Evolutionary conservation across 2,888 invertebrate genomes (phyloP).

Genomic region (Stenodera caucasica): DNA sequence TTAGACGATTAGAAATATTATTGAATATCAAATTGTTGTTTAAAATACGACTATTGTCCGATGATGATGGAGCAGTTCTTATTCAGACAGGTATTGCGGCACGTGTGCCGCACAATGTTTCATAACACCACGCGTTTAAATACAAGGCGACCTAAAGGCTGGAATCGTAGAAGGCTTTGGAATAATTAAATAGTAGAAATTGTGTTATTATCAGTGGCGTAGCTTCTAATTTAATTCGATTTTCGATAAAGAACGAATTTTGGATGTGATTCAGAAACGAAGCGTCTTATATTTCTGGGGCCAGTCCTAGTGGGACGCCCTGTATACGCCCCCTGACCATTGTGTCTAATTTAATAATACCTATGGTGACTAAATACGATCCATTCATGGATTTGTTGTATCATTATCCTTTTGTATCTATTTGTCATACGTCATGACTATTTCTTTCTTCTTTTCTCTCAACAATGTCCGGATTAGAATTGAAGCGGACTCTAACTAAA

Average conservation of each 20-base stretch:
- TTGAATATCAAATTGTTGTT: too few species aligned
- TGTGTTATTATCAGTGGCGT: too few species aligned
- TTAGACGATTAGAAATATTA: too few species aligned
- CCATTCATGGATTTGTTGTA: constrained; percentile 49
- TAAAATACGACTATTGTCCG: constrained; percentile 25
- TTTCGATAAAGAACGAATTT: too few species aligned
- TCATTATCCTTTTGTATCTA: constrained; percentile 45
- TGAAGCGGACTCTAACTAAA: constrained; percentile 4
- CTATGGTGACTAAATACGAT: constrained; percentile 50
- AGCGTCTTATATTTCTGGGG: too few species aligned
- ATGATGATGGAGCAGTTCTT: constrained; percentile 32
- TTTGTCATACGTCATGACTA: constrained; percentile 42
- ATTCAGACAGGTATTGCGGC: constrained; percentile 44
- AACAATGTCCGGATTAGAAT: too few species aligned
- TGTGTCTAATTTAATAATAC: constrained; percentile 52
- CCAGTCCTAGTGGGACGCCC: too few species aligned
- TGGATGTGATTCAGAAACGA: too few species aligned
- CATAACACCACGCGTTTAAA: constrained; percentile 35
- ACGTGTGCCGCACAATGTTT: constrained; percentile 45
- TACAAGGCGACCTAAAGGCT: too few species aligned
- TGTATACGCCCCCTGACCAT: constrained; percentile 48
- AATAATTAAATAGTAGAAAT: too few species aligned
- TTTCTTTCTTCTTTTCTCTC: constrained; percentile 14
- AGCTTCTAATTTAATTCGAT: too few species aligned
- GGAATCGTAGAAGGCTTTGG: too few species aligned